Base-by-base conservation (phyloP, 1,140 invertebrate species). In the Drosophila repletoides region DNA sequence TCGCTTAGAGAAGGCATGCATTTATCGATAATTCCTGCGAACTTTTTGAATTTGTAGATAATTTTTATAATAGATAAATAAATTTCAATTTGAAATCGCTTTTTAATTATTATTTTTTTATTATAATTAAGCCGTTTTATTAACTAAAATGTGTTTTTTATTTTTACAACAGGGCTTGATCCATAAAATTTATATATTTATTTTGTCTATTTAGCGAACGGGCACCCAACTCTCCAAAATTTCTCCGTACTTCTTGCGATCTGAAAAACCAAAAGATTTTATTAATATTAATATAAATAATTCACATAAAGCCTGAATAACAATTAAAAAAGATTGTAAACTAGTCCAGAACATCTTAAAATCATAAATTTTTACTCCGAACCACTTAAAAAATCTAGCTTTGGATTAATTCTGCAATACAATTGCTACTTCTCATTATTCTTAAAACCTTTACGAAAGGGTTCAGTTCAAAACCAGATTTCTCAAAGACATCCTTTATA, bases 201-300 rank as follows among this genome's bases (percentile, higher is more conserved):
- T 41, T 3, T 10, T 9, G 33, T 3, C 43, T 29, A 17, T 9
- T 92, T 93, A 95, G 90, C 94, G 93, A 21, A 94, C 84, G 66
- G 94, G 94, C 5, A 90, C 55, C 93, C 94, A 95, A 9, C 86
- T 83, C 31, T 92, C 81, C n/a, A 95, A 81, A 24, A 94, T 71
- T 9, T 95, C 93, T 15, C 75, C 91, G 84, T 91, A 93, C 73
- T 93, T 94, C 79, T 92, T 92, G 36, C 92, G 91, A 55, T 92
- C 94, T 95, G 91, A 48, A 92, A 93, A 65, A 19, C 73, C 61
- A 72, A 34, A 26, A 12, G 28, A 56, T n/a, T n/a, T n/a, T n/a
- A 58, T 46, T 14, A 52, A 43, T 52, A 26, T 3, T 41, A 48
- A 61, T 5, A 40, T 3, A 17, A 33, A 10, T 3, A 21, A 17